Evolutionary conservation across 30 jellyfish, hydroid and myxozoan genomes (phyloP).

Genomic region (Aurelia coerulea): DNA sequence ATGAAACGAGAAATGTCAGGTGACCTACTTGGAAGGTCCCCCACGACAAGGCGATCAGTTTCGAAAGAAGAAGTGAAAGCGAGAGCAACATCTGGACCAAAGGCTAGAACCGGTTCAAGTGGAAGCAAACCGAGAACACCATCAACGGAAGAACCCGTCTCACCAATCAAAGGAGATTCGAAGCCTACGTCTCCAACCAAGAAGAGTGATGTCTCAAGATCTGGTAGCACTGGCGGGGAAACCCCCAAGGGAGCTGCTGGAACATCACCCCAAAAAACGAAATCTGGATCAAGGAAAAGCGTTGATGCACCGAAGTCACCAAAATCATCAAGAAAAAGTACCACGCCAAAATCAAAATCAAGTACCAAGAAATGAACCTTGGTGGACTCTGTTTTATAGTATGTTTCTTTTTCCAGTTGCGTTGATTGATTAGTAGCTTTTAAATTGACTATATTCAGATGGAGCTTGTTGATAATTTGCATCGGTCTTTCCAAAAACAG

Average conservation of each 20-base stretch:
- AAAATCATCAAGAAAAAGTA: conserved; percentile 14
- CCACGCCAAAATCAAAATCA: conserved; percentile 29
- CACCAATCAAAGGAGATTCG: too few relatives aligned
- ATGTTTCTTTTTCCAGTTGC: too few relatives aligned
- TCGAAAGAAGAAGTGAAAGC: conserved; percentile 45
- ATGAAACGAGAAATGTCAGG: conserved; percentile 13
- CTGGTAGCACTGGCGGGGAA: background rate
- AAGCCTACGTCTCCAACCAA: background rate
- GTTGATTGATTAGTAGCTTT: too few relatives aligned
- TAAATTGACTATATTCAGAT: too few relatives aligned
- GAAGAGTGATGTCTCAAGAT: background rate
- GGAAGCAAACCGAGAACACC: conserved; percentile 31
- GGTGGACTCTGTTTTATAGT: too few relatives aligned
- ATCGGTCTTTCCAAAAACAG: too few relatives aligned
- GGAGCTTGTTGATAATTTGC: too few relatives aligned
- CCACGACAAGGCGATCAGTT: conserved; percentile 11
- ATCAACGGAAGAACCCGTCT: conserved; percentile 27
- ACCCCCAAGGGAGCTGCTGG: conserved; percentile 5
- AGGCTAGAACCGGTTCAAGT: conserved; percentile 17
- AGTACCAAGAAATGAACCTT: conserved; percentile 42
- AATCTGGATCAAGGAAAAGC: conserved; percentile 9
- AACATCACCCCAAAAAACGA: conserved; percentile 2
- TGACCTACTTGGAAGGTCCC: conserved; percentile 17
- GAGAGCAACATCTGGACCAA: conserved; percentile 4
- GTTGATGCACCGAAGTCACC: conserved; percentile 15